A percentile compares a stretch with the other conserved stretches of the same genome.
Evolutionary conservation across 1,140 invertebrate species (phyloP).

Genomic region (Drosophila nasuta): DNA sequence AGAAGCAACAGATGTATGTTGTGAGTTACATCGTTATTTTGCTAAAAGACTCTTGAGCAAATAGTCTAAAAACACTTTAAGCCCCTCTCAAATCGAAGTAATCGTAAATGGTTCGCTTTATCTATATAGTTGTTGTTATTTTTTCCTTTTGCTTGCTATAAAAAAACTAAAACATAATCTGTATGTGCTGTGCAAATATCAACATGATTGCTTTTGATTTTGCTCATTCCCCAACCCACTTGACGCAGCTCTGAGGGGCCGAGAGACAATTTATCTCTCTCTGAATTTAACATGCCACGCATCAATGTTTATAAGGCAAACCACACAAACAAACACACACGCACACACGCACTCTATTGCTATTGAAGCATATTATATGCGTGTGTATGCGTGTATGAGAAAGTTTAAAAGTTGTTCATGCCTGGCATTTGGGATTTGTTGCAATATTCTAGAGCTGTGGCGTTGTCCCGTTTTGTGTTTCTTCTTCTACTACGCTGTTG

Average conservation of each 20-base stretch:
- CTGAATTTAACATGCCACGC: conserved; percentile 70
- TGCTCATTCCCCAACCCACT: conserved; percentile 47
- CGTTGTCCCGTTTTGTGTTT: background rate
- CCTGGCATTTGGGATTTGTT: conserved; percentile 78
- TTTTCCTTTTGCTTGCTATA: background rate
- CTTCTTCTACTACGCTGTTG: conserved; percentile 9
- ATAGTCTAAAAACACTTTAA: conserved; percentile 39
- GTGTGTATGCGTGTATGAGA: conserved; percentile 37
- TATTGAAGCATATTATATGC: conserved; percentile 43
- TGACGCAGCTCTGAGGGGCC: background rate
- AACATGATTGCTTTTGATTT: conserved; percentile 79
- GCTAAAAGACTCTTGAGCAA: conserved; percentile 15
- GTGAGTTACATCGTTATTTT: background rate
- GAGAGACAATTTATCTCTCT: conserved; percentile 57
- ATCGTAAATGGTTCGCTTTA: conserved; percentile 18
- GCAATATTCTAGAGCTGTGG: conserved; percentile 65
- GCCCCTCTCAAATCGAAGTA: conserved; percentile 48
- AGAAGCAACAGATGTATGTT: background rate
- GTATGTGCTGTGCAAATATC: conserved; percentile 67
- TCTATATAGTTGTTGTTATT: background rate
- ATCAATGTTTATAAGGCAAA: conserved; percentile 56
- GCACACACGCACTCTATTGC: conserved; percentile 1
- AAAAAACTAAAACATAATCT: conserved; percentile 54
- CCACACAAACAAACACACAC: conserved; percentile 24
- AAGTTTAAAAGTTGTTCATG: conserved; percentile 81